Percentiles rank a stretch among this genome's conserved stretches.
Evolutionary conservation across 1,140 invertebrate species (phyloP).

Genomic region (Chrysomallon squamiferum): DNA sequence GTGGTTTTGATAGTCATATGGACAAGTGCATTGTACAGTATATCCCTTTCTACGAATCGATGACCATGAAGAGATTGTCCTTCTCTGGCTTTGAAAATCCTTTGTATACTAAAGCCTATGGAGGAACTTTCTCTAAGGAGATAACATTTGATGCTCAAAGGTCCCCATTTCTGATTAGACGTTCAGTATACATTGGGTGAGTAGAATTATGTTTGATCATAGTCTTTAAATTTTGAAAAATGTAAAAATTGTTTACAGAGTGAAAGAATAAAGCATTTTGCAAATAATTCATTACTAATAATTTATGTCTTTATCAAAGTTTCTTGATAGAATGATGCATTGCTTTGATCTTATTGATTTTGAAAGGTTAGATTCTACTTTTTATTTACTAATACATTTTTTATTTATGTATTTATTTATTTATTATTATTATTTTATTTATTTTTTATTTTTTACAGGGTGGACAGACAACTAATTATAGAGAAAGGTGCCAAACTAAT

Average conservation of each 20-base stretch:
- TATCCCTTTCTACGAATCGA: constrained; percentile 7
- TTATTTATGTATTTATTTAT: not conserved
- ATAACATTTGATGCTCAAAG: constrained; percentile 1
- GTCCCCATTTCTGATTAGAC: not conserved
- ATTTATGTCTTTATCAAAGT: no score
- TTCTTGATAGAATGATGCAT: no score
- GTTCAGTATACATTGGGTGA: constrained; percentile 13
- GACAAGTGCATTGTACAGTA: constrained; percentile 6
- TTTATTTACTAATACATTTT: no score
- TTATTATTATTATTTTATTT: not conserved
- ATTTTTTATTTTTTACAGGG: not conserved
- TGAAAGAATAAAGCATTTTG: no score
- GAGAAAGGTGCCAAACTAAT: not conserved
- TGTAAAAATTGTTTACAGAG: no score
- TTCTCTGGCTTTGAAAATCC: not conserved
- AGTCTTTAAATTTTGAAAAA: no score
- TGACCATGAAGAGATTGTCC: not conserved
- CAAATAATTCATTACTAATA: no score
- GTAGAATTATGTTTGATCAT: no score
- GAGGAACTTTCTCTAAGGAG: no score
- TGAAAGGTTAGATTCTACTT: no score
- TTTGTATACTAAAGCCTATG: no score
- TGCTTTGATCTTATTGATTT: no score
- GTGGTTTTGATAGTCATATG: constrained; percentile 26
- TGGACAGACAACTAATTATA: not conserved